Percentiles rank a stretch among this genome's conserved stretches.
Conservation (phyloP, 2,113 vertebrate species). For the Corythaixoides concolor region DNA sequence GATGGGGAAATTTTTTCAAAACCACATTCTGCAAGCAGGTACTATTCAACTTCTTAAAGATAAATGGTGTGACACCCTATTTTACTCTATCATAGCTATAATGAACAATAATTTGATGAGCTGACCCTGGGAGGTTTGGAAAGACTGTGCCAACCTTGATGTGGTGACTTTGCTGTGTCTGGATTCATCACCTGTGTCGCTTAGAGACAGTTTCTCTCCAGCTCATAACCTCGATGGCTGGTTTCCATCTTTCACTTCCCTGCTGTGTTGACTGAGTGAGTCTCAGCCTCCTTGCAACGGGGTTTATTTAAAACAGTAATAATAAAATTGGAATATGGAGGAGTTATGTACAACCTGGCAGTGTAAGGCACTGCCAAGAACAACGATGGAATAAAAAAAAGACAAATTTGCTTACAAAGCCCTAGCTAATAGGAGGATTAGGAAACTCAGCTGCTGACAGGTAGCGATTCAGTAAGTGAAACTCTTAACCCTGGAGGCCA, state of each 20-base stretch:
- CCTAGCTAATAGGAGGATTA: neutral
- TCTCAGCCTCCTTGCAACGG: neutral
- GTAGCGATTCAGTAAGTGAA: neutral
- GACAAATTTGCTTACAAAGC: neutral
- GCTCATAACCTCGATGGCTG: rapidly evolving
- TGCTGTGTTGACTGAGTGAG: neutral
- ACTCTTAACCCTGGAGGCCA: neutral
- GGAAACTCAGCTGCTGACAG: neutral
- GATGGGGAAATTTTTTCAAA: neutral
- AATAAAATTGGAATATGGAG: neutral
- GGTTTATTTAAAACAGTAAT: neutral
- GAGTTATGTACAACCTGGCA: neutral
- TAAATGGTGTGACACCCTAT: neutral
- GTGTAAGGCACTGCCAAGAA: neutral
- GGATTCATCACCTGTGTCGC: neutral
- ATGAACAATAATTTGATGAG: neutral
- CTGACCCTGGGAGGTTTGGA: neutral
- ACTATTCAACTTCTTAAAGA: neutral
- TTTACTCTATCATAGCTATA: neutral
- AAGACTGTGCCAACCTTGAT: neutral
- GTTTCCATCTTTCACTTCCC: neutral
- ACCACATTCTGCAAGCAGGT: rapidly evolving
- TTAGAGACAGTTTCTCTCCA: neutral
- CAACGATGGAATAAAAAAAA: neutral
- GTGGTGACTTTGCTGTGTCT: neutral